Base-by-base conservation (phyloP, 1,140 invertebrate species). In the Adelges cooleyi region DNA sequence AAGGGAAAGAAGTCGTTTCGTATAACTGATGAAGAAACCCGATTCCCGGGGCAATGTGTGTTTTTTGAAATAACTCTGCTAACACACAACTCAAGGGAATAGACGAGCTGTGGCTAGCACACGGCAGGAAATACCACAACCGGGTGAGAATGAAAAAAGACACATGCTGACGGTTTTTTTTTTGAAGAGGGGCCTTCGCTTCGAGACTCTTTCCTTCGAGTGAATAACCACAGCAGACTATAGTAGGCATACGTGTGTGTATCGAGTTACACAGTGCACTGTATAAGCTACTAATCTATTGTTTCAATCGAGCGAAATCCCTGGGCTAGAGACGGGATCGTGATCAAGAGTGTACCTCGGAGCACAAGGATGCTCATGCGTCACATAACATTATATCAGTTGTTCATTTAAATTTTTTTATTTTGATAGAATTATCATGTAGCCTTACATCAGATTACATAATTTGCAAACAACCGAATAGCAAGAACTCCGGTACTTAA, bases 21-120 rank as follows among this genome's bases (percentile, higher is more conserved):
- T n/a, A n/a, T n/a, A n/a, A n/a, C n/a, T n/a, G n/a, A n/a, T n/a
- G n/a, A n/a, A 48, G 42, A 62, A 42, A 62, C 23, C 17, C 25
- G 42, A 62, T 48, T 20, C n/a, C n/a, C 17, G 17, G 18, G 54
- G 56, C 56, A 62, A 62, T 48, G 56, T 62, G 56, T 62, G 56
- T 62, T 48, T 62, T 62, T 29, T 18, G 25, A 62, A 48, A 25
- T 44, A 62, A 62, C 17, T 15, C 25, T 22, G 27, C 33, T 18
- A 23, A 56, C 8, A 42, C 18, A 25, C 53, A 40, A 25, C 25
- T 20, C 40, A 33, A 33, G 29, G 29, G 40, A 17, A 18, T 36
- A 36, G 10, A 53, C 22, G 20, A 15, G 33, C 56, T 11, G 23
- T 17, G 13, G 25, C 11, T 23, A 33, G 42, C 42, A 29, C n/a